These are phyloP conservation scores for Agriopis aurantiaria DNA, from an alignment of 2,888 invertebrate species.

Conservation along the genomic window DNA sequence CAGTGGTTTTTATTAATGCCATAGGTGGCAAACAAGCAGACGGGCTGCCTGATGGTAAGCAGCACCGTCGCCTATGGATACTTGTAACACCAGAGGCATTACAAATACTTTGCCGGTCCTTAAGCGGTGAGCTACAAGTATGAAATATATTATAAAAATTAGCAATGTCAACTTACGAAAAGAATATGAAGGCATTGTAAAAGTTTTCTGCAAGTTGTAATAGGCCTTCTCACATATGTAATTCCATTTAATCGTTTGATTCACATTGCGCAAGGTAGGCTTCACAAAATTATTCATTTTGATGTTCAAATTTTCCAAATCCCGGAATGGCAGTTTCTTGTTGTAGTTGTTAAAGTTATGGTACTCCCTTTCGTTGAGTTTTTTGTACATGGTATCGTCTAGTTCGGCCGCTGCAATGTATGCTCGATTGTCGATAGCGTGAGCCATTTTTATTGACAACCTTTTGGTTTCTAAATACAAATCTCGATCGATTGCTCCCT, in stretches of 20 bases:
- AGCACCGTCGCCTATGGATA: too few species aligned
- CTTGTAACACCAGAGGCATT: too few species aligned
- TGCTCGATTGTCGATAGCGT: constrained; percentile 61
- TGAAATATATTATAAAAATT: not conserved
- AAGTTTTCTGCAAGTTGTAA: constrained; percentile 61
- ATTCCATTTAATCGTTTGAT: constrained; percentile 67
- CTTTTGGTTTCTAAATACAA: constrained; percentile 59
- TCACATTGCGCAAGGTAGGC: constrained; percentile 68
- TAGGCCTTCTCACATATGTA: constrained; percentile 66
- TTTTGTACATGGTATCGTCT: constrained; percentile 57
- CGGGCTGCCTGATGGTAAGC: too few species aligned
- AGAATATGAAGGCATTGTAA: constrained; percentile 69
- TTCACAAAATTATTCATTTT: constrained; percentile 73
- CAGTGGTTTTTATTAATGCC: too few species aligned
- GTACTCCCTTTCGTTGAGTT: constrained; percentile 57
- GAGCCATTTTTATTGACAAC: constrained; percentile 59
- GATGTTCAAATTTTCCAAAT: constrained; percentile 55
- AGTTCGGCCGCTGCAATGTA: constrained; percentile 57
- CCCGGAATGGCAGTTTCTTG: constrained; percentile 62
- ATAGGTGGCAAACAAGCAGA: too few species aligned
- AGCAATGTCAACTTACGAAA: constrained; percentile 67
- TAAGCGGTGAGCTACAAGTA: too few species aligned
- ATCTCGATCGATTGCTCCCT: constrained; percentile 72
- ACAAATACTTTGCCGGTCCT: too few species aligned
- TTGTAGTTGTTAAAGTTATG: constrained; percentile 77